Evolutionary conservation across 1,140 invertebrate species (phyloP).

Genomic region (Acromyrmex heyeri): DNA sequence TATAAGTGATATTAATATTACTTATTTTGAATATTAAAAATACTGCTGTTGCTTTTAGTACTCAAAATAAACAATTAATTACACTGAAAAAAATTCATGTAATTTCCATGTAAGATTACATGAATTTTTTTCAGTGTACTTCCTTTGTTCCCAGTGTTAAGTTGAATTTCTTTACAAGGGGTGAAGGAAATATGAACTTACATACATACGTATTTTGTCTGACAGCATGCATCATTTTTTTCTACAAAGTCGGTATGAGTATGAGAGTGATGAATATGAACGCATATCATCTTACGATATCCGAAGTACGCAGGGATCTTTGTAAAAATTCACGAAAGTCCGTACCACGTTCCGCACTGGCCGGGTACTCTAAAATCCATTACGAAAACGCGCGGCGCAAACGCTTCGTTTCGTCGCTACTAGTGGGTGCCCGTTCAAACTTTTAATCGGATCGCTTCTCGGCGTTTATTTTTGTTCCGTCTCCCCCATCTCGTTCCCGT

Average conservation of each 20-base stretch:
- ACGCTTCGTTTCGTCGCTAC: constrained; percentile 68
- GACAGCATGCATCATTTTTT: background rate
- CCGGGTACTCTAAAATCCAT: constrained; percentile 83
- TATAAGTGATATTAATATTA: too few species aligned
- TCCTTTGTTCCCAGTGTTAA: too few species aligned
- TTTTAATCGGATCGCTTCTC: constrained; percentile 79
- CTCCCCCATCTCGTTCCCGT: constrained; percentile 4
- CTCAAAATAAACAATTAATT: too few species aligned
- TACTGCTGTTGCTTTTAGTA: too few species aligned
- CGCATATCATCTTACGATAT: constrained; percentile 29
- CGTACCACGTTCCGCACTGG: constrained; percentile 51
- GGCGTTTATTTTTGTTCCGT: constrained; percentile 66
- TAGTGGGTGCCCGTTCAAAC: constrained; percentile 71
- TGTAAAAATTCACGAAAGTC: constrained; percentile 75
- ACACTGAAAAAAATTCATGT: too few species aligned
- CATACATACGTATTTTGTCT: background rate
- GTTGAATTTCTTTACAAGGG: too few species aligned
- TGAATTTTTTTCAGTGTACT: too few species aligned
- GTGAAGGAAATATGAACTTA: background rate
- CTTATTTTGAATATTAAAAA: too few species aligned
- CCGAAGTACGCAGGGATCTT: constrained; percentile 59
- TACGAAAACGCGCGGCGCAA: constrained; percentile 77
- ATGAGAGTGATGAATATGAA: constrained; percentile 10
- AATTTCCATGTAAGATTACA: too few species aligned
- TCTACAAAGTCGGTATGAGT: background rate